phyloP scores from a whole-genome alignment of 1,140 invertebrate genomes.

The Rhagoletis pomonella region DNA sequence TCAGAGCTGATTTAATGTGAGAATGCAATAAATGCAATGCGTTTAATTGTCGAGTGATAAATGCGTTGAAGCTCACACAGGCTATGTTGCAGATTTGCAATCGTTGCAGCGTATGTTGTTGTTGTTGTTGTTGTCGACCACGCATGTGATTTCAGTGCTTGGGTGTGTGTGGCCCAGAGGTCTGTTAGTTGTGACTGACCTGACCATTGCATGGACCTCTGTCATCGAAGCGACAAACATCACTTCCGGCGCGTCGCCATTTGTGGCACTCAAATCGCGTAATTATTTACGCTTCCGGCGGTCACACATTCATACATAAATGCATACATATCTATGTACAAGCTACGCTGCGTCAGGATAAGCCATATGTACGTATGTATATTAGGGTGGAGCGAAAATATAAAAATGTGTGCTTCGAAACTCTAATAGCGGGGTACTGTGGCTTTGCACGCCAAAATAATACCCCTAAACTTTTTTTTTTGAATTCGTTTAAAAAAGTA shows the following conservation, averaged over 20 bases:
- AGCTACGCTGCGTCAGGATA: not conserved
- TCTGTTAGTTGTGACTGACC: slow-evolving; percentile 13
- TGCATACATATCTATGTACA: no score
- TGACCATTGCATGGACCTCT: slow-evolving; percentile 19
- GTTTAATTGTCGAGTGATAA: slow-evolving; percentile 45
- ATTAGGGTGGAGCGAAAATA: no score
- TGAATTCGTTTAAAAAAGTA: no score
- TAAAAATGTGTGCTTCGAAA: no score
- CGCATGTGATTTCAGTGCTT: slow-evolving; percentile 13
- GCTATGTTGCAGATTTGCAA: not conserved
- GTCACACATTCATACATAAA: not conserved
- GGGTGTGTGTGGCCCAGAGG: not conserved
- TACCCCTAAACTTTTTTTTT: no score
- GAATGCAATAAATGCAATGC: slow-evolving; percentile 43
- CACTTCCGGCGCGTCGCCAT: slow-evolving; percentile 46
- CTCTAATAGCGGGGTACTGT: no score
- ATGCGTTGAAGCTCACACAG: not conserved
- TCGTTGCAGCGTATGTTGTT: no score
- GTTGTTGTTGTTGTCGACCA: slow-evolving; percentile 33
- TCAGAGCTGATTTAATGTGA: not conserved
- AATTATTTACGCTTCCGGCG: slow-evolving; percentile 48
- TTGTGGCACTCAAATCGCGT: slow-evolving; percentile 50
- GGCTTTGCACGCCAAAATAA: no score
- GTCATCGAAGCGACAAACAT: slow-evolving; percentile 41
- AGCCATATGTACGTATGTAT: no score